Percentiles rank a stretch among this genome's conserved stretches.
Conservation (phyloP, 2,888 invertebrate species). For the Mesoligia furuncula region DNA sequence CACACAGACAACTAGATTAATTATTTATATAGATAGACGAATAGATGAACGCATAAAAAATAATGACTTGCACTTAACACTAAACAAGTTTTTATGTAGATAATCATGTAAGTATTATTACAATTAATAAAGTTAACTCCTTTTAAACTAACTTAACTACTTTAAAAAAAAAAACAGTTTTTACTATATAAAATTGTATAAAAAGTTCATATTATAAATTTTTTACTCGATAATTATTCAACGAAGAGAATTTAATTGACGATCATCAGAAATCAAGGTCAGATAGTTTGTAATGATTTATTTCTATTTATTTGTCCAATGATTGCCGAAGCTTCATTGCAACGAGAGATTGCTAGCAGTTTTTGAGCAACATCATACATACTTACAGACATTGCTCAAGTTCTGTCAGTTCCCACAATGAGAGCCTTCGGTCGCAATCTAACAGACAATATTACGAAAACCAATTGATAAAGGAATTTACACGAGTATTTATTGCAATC, state of each 20-base stretch:
- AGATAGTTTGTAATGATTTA: conserved; percentile 16
- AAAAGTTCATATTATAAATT: neutral
- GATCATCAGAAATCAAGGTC: conserved; percentile 22
- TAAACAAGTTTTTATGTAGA: conserved; percentile 18
- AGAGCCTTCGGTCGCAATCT: conserved; percentile 47
- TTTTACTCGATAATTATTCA: neutral
- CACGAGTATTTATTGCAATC: conserved; percentile 18
- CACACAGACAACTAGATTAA: too few species aligned
- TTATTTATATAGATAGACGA: too few species aligned
- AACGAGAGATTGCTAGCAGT: conserved; percentile 48
- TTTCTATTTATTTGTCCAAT: conserved; percentile 25
- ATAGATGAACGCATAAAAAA: conserved; percentile 3
- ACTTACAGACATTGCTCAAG: conserved; percentile 60
- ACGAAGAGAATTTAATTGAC: conserved; percentile 21
- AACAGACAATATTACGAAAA: conserved; percentile 54
- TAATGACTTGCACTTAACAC: conserved; percentile 25
- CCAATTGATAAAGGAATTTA: conserved; percentile 24
- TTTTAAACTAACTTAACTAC: neutral
- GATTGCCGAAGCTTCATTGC: conserved; percentile 38
- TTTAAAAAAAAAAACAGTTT: neutral
- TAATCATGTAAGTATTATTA: neutral
- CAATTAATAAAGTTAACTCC: neutral
- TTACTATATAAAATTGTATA: neutral
- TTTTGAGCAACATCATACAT: conserved; percentile 58
- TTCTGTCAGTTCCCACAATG: conserved; percentile 47